These are phyloP conservation scores for Dorcus parallelipipedus DNA, from an alignment of 2,888 invertebrate genomes.

Conservation along the genomic window DNA sequence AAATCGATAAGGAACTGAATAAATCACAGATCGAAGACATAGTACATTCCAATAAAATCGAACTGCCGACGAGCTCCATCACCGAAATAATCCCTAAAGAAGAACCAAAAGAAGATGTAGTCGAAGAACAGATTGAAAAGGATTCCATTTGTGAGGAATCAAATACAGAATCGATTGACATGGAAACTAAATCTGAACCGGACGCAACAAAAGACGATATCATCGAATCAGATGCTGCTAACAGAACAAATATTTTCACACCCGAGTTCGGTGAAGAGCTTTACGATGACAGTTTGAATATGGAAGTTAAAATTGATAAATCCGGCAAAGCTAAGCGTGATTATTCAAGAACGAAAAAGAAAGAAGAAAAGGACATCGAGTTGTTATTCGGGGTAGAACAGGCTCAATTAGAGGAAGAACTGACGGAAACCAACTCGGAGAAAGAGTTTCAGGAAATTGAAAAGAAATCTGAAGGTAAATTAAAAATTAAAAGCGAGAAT, in stretches of 20 bases:
- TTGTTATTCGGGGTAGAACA: conserved; percentile 45
- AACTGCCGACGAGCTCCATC: conserved; percentile 4
- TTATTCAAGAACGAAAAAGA: conserved; percentile 55
- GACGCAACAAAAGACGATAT: conserved; percentile 14
- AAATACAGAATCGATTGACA: conserved; percentile 23
- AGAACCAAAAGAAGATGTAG: conserved; percentile 21
- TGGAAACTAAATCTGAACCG: conserved; percentile 29
- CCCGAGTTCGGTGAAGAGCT: conserved; percentile 31
- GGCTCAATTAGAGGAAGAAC: conserved; percentile 38
- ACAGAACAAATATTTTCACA: conserved; percentile 27
- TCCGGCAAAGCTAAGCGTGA: conserved; percentile 61
- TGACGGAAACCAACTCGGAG: conserved; percentile 28
- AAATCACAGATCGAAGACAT: conserved; percentile 43
- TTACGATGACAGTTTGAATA: conserved; percentile 45
- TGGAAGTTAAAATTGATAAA: conserved; percentile 61
- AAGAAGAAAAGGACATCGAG: conserved; percentile 51
- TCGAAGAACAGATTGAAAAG: conserved; percentile 27
- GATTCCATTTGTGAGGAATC: conserved; percentile 22
- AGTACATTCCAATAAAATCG: conserved; percentile 33
- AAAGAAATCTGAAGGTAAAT: conserved; percentile 30
- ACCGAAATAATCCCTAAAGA: conserved; percentile 12
- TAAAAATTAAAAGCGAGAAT: conserved; percentile 47
- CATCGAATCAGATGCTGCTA: conserved; percentile 12
- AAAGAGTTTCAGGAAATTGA: conserved; percentile 33
- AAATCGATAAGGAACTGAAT: conserved; percentile 41